Evolutionary conservation across 2,113 vertebrate genomes (phyloP).

Genomic region (Eonycteris spelaea): DNA sequence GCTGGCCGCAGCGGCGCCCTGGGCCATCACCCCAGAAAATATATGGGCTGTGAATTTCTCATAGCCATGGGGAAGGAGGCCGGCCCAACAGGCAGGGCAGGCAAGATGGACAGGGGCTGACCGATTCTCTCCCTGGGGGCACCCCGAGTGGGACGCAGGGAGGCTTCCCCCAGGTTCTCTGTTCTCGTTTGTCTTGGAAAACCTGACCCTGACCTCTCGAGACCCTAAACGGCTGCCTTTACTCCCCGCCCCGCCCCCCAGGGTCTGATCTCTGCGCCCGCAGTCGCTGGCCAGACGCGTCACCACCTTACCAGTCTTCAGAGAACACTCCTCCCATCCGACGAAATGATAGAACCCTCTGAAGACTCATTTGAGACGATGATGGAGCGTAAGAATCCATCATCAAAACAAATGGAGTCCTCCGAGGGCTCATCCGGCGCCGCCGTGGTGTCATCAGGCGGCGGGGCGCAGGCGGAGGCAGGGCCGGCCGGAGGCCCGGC

Average conservation of each 20-base stretch:
- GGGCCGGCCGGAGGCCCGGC: neutral
- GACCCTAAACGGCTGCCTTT: slow-evolving; percentile 37
- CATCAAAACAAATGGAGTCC: slow-evolving; percentile 81
- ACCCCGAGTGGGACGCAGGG: neutral
- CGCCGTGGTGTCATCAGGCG: neutral
- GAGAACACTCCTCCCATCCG: slow-evolving; percentile 48
- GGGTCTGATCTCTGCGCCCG: neutral
- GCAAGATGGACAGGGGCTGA: neutral
- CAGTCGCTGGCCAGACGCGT: neutral
- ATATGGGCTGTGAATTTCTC: slow-evolving; percentile 57
- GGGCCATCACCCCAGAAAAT: neutral
- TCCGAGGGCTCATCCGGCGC: slow-evolving; percentile 73
- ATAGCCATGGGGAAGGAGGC: neutral
- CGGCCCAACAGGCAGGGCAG: neutral
- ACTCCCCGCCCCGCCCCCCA: neutral
- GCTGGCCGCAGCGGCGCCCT: neutral
- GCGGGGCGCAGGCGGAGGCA: neutral
- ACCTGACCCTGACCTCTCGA: neutral
- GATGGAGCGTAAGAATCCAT: slow-evolving; percentile 80
- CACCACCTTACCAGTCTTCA: slow-evolving; percentile 68
- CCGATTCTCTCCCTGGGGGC: neutral
- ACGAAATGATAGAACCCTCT: slow-evolving; percentile 77
- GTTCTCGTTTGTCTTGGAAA: neutral
- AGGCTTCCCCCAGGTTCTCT: neutral
- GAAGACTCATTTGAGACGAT: slow-evolving; percentile 81